Conservation (phyloP, 2,888 invertebrate genomes). For the Aleiodes alternator region DNA sequence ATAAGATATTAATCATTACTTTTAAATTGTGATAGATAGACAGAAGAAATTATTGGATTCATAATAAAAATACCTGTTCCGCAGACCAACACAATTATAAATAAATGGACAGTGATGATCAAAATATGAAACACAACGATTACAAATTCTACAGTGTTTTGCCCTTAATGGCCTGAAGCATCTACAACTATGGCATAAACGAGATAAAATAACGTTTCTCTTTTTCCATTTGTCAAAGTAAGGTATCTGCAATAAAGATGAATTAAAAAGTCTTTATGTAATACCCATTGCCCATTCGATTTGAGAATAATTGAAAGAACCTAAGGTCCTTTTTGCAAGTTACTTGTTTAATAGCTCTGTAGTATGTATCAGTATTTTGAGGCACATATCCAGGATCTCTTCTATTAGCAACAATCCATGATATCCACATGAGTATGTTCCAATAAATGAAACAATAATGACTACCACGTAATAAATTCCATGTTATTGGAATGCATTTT, state of each 20-base stretch:
- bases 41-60: neutral
- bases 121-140: slow-evolving; percentile 91
- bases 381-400: slow-evolving; percentile 94
- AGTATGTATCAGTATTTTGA: slow-evolving; percentile 92
- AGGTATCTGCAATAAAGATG: slow-evolving; percentile 79
- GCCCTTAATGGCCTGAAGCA: slow-evolving; percentile 91
- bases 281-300: neutral
- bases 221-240: slow-evolving; percentile 96
- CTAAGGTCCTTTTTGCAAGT: neutral
- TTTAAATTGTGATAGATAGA: neutral
- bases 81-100: slow-evolving; percentile 94
- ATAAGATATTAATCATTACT: neutral
- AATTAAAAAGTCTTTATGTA: neutral
- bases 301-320: neutral
- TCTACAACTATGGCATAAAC: slow-evolving; percentile 93
- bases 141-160: slow-evolving; percentile 94
- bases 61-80: slow-evolving; percentile 79
- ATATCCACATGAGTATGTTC: slow-evolving; percentile 95
- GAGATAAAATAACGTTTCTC: slow-evolving; percentile 86
- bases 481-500: slow-evolving; percentile 92
- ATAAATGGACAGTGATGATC: slow-evolving; percentile 98
- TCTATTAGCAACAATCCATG: slow-evolving; percentile 92
- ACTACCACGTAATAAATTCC: slow-evolving; percentile 90
- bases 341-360: slow-evolving; percentile 89
- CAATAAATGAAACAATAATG: slow-evolving; percentile 94